These are phyloP conservation scores for Tyrophagus putrescentiae DNA, from an alignment of 1,140 invertebrate species.

Conservation along the genomic window DNA sequence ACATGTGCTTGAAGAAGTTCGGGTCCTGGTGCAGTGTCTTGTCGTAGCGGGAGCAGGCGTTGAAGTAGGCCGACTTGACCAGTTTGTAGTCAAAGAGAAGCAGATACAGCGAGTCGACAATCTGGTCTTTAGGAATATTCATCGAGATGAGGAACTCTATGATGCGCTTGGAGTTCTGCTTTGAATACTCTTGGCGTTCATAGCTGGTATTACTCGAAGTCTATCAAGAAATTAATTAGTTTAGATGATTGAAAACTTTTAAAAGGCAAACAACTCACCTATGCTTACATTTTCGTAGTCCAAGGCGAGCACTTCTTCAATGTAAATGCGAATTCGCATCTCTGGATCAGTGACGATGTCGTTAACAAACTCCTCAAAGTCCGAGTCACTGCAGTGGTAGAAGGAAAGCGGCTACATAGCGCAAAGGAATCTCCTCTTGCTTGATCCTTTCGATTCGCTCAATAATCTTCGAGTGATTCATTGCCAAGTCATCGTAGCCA, in stretches of 20 bases:
- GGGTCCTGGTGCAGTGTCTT: not conserved
- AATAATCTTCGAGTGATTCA: not conserved
- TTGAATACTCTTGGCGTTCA: not conserved
- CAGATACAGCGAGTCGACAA: constrained; percentile 10
- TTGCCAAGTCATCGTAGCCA: not conserved
- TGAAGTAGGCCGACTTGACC: constrained; percentile 7
- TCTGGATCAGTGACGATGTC: constrained; percentile 3
- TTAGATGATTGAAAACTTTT: not conserved
- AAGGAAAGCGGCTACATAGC: not conserved
- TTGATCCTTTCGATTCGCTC: not conserved
- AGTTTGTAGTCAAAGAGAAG: constrained; percentile 8
- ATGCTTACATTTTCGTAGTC: not conserved
- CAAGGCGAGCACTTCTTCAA: not conserved
- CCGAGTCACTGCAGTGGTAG: not conserved
- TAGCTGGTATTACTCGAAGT: not conserved
- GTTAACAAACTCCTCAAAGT: not conserved
- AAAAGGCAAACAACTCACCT: not conserved
- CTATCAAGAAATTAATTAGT: not conserved
- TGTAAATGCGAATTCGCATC: not conserved
- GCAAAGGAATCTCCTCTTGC: not conserved
- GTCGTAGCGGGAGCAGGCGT: not conserved
- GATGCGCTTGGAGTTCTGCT: not conserved
- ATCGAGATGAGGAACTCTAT: constrained; percentile 10
- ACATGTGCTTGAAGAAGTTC: constrained; percentile 10
- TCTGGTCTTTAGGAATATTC: not conserved